Conservation (phyloP, 2,113 vertebrate species). For the Aleadryas rufinucha region DNA sequence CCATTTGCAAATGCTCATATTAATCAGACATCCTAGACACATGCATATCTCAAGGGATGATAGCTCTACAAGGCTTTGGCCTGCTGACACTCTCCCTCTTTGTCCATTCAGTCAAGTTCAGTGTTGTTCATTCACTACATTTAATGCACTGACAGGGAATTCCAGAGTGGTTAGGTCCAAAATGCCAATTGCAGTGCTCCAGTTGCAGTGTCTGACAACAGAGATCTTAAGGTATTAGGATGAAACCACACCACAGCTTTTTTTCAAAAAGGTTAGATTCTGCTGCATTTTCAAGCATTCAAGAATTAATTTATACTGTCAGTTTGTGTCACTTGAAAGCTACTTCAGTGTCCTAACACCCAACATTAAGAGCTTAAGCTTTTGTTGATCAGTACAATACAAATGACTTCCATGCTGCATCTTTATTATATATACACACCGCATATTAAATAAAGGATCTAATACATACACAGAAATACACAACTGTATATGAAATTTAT, state of each 20-base stretch:
- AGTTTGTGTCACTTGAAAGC: not conserved
- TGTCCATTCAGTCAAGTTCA: not conserved
- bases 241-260: not conserved
- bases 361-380: not conserved
- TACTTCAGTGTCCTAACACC: not conserved
- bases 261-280: not conserved
- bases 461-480: not conserved
- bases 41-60: fast-evolving
- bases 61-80: not conserved
- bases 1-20: not conserved
- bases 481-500: not conserved
- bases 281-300: not conserved
- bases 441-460: not conserved
- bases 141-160: not conserved
- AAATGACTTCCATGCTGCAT: not conserved
- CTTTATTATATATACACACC: not conserved
- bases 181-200: fast-evolving
- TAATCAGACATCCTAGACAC: not conserved
- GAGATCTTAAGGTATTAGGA: not conserved
- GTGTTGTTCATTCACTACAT: not conserved
- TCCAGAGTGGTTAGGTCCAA: not conserved
- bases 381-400: not conserved
- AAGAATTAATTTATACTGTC: not conserved
- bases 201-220: not conserved
- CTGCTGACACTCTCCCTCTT: not conserved